Conservation (phyloP, 2,797 vertebrate species). For the Adelosebastes latens region DNA sequence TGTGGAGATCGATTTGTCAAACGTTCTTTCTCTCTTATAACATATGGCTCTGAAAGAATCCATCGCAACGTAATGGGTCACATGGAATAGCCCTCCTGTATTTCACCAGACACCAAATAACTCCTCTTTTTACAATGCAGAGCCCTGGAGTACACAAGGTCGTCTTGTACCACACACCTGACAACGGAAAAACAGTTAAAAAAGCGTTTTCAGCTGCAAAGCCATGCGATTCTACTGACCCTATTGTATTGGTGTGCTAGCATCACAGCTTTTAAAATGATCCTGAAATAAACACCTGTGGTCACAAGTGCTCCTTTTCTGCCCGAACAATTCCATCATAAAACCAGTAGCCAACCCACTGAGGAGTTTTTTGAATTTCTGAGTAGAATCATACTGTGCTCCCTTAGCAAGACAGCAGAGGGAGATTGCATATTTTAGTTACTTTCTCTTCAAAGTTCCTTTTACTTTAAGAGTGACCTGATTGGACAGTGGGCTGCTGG, state of each 20-base stretch:
- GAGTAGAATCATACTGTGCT: constrained; percentile 50
- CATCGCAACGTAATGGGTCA: constrained; percentile 42
- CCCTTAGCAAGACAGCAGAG: constrained; percentile 54
- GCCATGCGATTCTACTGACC: constrained; percentile 75
- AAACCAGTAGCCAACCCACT: constrained; percentile 63
- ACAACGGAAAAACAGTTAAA: constrained; percentile 60
- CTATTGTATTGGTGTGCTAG: constrained; percentile 69
- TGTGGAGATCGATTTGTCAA: constrained; percentile 71
- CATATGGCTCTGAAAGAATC: constrained; percentile 78
- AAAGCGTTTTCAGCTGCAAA: constrained; percentile 73
- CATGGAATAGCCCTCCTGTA: constrained; percentile 61
- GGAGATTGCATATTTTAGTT: constrained; percentile 80
- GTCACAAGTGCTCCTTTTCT: constrained; percentile 80
- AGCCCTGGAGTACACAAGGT: constrained; percentile 80
- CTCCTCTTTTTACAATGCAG: constrained; percentile 73
- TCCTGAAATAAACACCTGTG: constrained; percentile 70
- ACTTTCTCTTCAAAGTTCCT: constrained; percentile 24
- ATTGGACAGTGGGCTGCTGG: constrained; percentile 74
- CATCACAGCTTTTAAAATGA: constrained; percentile 73
- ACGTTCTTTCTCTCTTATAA: constrained; percentile 52
- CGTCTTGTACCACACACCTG: constrained; percentile 66
- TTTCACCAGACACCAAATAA: constrained; percentile 54
- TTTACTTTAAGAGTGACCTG: constrained; percentile 64
- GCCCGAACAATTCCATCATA: constrained; percentile 53
- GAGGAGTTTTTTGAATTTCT: constrained; percentile 45